phyloP scores from a whole-genome alignment of 2,113 vertebrate species.

The Oreotrochilus melanogaster region DNA sequence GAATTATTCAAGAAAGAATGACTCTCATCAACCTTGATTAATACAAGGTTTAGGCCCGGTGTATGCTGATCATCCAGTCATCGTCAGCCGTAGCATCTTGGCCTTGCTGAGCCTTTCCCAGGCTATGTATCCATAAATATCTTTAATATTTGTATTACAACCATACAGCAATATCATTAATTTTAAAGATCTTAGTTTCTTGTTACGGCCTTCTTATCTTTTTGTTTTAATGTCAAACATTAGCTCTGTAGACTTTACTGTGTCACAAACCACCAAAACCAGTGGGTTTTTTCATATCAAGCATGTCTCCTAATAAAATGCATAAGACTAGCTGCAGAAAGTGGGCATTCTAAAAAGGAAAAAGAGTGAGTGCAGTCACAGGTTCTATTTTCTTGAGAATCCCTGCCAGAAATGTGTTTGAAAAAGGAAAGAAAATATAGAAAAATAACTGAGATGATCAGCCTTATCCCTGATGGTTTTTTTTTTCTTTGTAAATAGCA shows the following conservation, averaged over 20 bases:
- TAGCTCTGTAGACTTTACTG: background rate
- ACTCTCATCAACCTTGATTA: background rate
- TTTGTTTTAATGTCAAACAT: background rate
- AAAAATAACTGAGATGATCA: background rate
- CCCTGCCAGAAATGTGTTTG: background rate
- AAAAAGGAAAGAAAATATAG: background rate
- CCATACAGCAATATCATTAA: background rate
- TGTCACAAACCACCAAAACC: background rate
- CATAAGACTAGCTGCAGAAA: background rate
- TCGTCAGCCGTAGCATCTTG: background rate
- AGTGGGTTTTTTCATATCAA: fast-evolving
- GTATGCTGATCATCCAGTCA: background rate
- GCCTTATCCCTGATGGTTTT: background rate
- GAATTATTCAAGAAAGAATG: background rate
- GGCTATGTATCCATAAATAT: background rate
- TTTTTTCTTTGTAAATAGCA: background rate
- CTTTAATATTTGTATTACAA: background rate
- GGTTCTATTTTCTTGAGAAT: background rate
- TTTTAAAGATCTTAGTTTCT: background rate
- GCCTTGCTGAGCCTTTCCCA: background rate
- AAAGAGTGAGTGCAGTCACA: background rate
- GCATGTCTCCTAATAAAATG: background rate
- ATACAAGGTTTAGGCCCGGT: background rate
- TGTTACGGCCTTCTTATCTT: background rate
- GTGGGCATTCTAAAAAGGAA: background rate